phyloP scores from a whole-genome alignment of 53 echinoderm and acorn worm species.

The Echinarachnius parma region DNA sequence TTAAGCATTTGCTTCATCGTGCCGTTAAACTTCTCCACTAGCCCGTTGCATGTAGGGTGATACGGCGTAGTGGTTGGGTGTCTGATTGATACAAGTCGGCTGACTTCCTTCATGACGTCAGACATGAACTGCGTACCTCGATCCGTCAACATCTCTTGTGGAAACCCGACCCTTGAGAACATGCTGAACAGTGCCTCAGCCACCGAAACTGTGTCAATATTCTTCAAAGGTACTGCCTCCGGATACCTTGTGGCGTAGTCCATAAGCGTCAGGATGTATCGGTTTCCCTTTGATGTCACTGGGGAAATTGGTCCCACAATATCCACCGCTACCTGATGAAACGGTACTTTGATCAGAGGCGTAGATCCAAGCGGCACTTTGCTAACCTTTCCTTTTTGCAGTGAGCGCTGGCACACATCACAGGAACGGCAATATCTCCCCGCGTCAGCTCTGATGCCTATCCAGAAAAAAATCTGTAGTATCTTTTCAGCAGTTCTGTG shows the following conservation, averaged over 20 bases:
- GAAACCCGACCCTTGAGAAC: constrained; percentile 26
- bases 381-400: constrained; percentile 49
- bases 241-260: constrained; percentile 23
- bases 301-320: constrained; percentile 52
- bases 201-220: constrained; percentile 4
- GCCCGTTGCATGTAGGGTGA: constrained; percentile 41
- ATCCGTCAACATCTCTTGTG: constrained; percentile 52
- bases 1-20: constrained; percentile 56
- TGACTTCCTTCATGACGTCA: constrained; percentile 52
- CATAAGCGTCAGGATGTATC: background rate
- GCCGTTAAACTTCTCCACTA: constrained; percentile 51
- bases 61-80: constrained; percentile 46
- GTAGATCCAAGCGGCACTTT: constrained; percentile 57
- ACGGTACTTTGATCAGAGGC: constrained; percentile 55
- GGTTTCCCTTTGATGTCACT: constrained; percentile 2
- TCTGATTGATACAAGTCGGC: constrained; percentile 39
- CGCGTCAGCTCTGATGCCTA: constrained; percentile 44
- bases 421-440: constrained; percentile 55
- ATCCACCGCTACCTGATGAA: constrained; percentile 49
- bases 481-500: constrained; percentile 56
- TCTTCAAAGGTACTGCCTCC: background rate
- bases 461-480: constrained; percentile 51
- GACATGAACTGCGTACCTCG: constrained; percentile 52
- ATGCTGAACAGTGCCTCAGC: constrained; percentile 20
- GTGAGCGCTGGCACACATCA: constrained; percentile 45